These are phyloP conservation scores for Endotricha flammealis DNA, from an alignment of 2,888 invertebrate species.

Conservation along the genomic window DNA sequence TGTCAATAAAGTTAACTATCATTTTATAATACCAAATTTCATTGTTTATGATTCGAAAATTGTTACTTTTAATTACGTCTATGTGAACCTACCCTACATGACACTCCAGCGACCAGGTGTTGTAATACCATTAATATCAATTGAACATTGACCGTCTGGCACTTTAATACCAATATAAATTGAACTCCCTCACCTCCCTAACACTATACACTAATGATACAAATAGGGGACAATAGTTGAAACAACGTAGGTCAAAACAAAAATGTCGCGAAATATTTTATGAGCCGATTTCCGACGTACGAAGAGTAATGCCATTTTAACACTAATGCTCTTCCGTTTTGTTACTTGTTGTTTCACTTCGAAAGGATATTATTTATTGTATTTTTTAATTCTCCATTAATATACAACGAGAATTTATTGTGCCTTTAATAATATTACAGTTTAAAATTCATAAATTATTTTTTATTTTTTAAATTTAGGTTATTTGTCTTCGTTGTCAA, in stretches of 20 bases:
- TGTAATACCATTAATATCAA: slow-evolving; percentile 71
- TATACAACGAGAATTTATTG: too few species aligned
- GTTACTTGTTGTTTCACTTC: slow-evolving; percentile 16
- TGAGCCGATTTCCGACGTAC: slow-evolving; percentile 53
- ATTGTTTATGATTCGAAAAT: too few species aligned
- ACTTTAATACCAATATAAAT: slow-evolving; percentile 35
- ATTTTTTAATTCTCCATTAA: background rate
- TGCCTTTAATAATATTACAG: too few species aligned
- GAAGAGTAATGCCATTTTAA: slow-evolving; percentile 64
- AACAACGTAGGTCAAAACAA: slow-evolving; percentile 30
- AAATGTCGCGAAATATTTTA: slow-evolving; percentile 61
- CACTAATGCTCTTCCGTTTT: slow-evolving; percentile 38
- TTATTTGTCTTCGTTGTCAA: too few species aligned
- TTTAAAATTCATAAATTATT: too few species aligned
- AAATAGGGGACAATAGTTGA: slow-evolving; percentile 12
- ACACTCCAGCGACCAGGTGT: slow-evolving; percentile 65
- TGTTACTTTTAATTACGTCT: slow-evolving; percentile 19
- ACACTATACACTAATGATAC: slow-evolving; percentile 17
- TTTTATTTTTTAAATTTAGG: too few species aligned
- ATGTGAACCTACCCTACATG: slow-evolving; percentile 46
- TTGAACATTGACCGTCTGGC: slow-evolving; percentile 66
- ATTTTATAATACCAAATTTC: too few species aligned
- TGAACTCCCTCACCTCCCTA: slow-evolving; percentile 34
- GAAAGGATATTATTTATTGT: slow-evolving; percentile 10
- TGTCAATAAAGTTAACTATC: too few species aligned